phyloP scores from a whole-genome alignment of 2,888 invertebrate genomes.

The Cephus rjabovi region DNA sequence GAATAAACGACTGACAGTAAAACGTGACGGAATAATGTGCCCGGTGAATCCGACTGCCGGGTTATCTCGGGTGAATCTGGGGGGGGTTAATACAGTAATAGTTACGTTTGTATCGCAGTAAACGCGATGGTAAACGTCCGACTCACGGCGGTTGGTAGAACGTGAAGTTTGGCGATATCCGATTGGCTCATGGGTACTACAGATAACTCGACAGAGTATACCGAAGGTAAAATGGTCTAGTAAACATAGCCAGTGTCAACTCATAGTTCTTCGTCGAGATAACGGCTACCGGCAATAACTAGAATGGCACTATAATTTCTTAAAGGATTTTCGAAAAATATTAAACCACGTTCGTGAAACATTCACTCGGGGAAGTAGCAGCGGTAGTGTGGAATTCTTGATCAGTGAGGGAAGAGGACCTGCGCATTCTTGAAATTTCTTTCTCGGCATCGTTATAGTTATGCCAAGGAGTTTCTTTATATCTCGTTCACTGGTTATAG shows the following conservation, averaged over 20 bases:
- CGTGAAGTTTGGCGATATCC: not conserved
- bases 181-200: not conserved
- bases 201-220: not conserved
- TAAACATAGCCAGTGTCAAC: not conserved
- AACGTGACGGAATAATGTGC: not conserved
- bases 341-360: not conserved
- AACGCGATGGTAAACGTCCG: not conserved
- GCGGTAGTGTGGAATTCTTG: not conserved
- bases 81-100: not conserved
- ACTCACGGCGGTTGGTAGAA: not conserved
- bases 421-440: not conserved
- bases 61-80: not conserved
- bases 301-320: not conserved
- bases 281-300: not conserved
- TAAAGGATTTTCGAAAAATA: too few relatives aligned
- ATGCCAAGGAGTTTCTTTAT: not conserved
- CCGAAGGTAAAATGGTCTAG: not conserved
- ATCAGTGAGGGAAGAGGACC: not conserved
- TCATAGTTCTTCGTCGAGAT: not conserved
- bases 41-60: not conserved
- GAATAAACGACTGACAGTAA: not conserved
- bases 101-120: not conserved
- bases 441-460: not conserved
- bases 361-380: not conserved
- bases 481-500: not conserved